phyloP scores from a whole-genome alignment of 2,797 vertebrate genomes.

The Picus viridis region DNA sequence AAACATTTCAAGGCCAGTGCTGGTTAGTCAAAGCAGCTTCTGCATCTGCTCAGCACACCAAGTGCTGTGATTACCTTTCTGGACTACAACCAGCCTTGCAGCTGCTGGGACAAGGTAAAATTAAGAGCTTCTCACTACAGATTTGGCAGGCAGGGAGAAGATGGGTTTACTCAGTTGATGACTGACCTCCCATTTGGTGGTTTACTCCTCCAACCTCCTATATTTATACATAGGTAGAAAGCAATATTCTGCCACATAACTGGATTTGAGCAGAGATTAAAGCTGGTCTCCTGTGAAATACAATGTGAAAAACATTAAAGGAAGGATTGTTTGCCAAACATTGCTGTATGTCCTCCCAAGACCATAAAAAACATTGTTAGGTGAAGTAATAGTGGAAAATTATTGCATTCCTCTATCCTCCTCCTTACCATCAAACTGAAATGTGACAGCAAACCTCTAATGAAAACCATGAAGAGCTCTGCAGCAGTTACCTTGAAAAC shows the following conservation, averaged over 20 bases:
- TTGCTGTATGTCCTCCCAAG: constrained; percentile 35
- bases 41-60: neutral
- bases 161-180: neutral
- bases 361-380: constrained; percentile 61
- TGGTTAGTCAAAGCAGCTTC: neutral
- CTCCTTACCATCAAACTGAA: neutral
- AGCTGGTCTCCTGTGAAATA: constrained; percentile 43
- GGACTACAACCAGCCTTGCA: neutral
- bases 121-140: neutral
- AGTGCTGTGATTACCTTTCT: neutral
- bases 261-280: constrained; percentile 41
- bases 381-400: constrained; percentile 42
- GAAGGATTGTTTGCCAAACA: constrained; percentile 28
- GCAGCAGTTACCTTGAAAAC: constrained; percentile 57
- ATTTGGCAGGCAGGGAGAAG: neutral
- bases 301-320: neutral
- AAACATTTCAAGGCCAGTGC: neutral
- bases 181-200: neutral
- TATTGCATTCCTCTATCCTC: constrained; percentile 41
- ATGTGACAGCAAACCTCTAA: constrained; percentile 28
- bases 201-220: neutral
- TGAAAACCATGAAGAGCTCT: constrained; percentile 41
- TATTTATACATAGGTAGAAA: neutral
- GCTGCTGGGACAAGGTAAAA: neutral
- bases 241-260: constrained; percentile 8